Conservation (phyloP, 2,113 vertebrate genomes). For the Neofelis nebulosa region DNA sequence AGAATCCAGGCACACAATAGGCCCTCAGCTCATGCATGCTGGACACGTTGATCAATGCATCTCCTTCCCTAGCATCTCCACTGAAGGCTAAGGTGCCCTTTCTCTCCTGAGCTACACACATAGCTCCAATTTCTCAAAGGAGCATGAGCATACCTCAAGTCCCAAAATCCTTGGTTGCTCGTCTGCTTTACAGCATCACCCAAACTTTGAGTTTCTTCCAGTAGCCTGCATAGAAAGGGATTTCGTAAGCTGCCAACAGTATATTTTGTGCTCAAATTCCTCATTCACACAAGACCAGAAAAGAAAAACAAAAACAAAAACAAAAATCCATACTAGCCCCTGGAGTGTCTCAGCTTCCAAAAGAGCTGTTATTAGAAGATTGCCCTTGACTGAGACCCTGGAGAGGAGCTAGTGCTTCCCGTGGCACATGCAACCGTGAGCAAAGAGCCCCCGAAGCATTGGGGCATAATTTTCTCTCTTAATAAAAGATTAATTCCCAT, state of each 20-base stretch:
- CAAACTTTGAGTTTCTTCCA: background rate
- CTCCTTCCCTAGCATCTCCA: background rate
- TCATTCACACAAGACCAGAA: background rate
- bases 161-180: background rate
- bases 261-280: constrained; percentile 24
- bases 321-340: background rate
- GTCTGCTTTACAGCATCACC: background rate
- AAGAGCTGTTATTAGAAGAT: constrained; percentile 22
- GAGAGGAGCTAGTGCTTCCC: background rate
- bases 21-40: background rate
- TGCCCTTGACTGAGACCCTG: constrained; percentile 28
- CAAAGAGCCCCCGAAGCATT: background rate
- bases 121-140: background rate
- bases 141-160: background rate
- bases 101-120: background rate
- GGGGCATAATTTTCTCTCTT: constrained; percentile 54
- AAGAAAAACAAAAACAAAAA: background rate
- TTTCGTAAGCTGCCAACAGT: background rate
- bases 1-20: background rate
- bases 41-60: too few species aligned
- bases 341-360: constrained; percentile 15
- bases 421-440: background rate
- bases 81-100: background rate
- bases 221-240: background rate
- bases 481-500: constrained; percentile 73